Evolutionary conservation across 2,888 invertebrate species (phyloP).

Genomic region (Lithodes maja): DNA sequence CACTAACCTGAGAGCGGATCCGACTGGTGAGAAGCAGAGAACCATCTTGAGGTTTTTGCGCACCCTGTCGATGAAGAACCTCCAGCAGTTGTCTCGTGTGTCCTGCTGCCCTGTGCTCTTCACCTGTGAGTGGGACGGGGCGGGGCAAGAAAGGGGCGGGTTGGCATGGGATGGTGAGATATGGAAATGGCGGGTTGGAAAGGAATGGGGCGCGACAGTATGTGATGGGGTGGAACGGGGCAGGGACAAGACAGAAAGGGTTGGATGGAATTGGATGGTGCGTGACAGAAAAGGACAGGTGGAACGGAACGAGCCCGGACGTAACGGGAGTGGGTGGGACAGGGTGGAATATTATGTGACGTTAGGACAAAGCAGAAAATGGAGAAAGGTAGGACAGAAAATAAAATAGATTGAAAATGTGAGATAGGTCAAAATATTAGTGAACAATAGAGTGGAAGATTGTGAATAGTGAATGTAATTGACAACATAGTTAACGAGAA

Average conservation of each 20-base stretch:
- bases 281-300: background rate
- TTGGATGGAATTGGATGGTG: background rate
- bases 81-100: constrained; percentile 97
- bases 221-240: background rate
- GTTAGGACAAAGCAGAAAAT: background rate
- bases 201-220: constrained; percentile 38
- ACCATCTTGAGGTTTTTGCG: constrained; percentile 84
- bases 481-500: too few relatives aligned
- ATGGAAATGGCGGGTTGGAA: background rate
- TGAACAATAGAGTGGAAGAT: too few relatives aligned
- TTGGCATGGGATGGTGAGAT: background rate
- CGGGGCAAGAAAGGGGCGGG: background rate
- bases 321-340: background rate
- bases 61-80: constrained; percentile 96
- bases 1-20: constrained; percentile 83
- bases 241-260: background rate
- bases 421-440: too few relatives aligned
- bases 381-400: background rate
- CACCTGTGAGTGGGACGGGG: constrained; percentile 76
- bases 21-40: constrained; percentile 98
- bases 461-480: too few relatives aligned
- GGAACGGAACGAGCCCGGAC: background rate
- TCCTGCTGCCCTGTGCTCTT: constrained; percentile 93
- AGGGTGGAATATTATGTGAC: background rate
- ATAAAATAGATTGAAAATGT: background rate